These are phyloP conservation scores for Caenorhabditis sp. DNA, from an alignment of 2,888 invertebrate genomes.

Conservation along the genomic window DNA sequence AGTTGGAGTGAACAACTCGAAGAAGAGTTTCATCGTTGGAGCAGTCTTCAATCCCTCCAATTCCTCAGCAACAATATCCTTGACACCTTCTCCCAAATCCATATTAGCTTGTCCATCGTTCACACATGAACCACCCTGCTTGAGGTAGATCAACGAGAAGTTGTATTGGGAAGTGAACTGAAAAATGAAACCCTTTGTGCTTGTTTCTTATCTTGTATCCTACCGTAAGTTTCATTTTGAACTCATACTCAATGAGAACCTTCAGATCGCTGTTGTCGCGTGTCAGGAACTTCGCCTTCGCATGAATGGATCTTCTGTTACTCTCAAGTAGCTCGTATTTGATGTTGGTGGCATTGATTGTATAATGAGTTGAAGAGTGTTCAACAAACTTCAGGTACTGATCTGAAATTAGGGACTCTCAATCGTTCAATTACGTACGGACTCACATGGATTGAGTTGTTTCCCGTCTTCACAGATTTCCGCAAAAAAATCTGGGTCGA, in stretches of 20 bases:
- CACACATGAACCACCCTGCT: neutral
- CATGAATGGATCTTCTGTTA: neutral
- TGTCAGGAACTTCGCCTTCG: no score
- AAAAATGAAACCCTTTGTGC: neutral
- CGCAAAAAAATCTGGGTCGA: neutral
- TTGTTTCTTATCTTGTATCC: no score
- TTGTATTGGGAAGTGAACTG: neutral
- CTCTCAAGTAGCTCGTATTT: neutral
- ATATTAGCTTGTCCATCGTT: neutral
- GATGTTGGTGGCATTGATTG: no score
- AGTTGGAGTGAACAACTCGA: slow-evolving; percentile 1
- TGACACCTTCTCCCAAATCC: neutral
- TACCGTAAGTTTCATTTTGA: slow-evolving; percentile 8
- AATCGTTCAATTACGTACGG: neutral
- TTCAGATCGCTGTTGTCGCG: neutral
- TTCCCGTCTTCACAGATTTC: neutral
- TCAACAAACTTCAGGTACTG: neutral
- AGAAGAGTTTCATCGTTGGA: neutral
- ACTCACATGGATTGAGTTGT: slow-evolving; percentile 13
- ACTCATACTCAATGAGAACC: neutral
- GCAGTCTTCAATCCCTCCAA: neutral
- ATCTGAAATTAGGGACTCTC: neutral
- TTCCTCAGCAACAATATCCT: neutral
- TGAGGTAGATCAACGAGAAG: neutral
- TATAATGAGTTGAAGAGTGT: neutral